A percentile compares a stretch with the other conserved stretches of the same genome.
These are phyloP conservation scores for Acronicta alni DNA, from an alignment of 2,888 invertebrate species.

Conservation along the genomic window DNA sequence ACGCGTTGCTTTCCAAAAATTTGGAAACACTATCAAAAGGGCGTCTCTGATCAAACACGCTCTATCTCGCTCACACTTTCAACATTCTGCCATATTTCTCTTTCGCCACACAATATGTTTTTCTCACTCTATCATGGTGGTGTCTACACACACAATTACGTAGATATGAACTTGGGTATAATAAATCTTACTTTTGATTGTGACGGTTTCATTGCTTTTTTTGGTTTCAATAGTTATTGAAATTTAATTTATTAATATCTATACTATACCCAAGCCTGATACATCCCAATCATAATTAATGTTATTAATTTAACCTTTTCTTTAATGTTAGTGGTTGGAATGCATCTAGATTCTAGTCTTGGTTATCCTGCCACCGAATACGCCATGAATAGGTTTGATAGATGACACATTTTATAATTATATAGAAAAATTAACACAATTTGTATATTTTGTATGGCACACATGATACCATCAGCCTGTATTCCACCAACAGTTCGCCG, in stretches of 20 bases:
- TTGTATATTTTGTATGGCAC: too few relatives aligned
- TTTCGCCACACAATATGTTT: constrained; percentile 46
- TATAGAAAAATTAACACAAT: too few relatives aligned
- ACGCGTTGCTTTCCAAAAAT: constrained; percentile 86
- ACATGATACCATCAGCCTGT: too few relatives aligned
- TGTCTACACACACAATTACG: constrained; percentile 63
- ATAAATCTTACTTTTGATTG: constrained; percentile 57
- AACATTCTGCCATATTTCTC: constrained; percentile 40
- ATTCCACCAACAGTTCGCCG: too few relatives aligned
- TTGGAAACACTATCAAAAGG: constrained; percentile 89
- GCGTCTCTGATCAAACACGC: constrained; percentile 80
- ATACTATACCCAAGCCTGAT: too few relatives aligned
- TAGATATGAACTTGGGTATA: constrained; percentile 65
- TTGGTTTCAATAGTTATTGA: not conserved
- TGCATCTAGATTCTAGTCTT: too few relatives aligned
- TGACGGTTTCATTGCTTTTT: constrained; percentile 5
- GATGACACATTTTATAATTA: too few relatives aligned
- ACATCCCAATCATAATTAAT: too few relatives aligned
- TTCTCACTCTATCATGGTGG: constrained; percentile 59
- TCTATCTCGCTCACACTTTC: constrained; percentile 65
- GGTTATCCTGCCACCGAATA: too few relatives aligned
- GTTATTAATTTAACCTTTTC: too few relatives aligned
- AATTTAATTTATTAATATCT: not conserved
- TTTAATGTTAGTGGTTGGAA: too few relatives aligned
- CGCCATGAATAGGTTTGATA: too few relatives aligned